Conservation (phyloP, 2,888 invertebrate genomes). For the Coelopa pilipes region DNA sequence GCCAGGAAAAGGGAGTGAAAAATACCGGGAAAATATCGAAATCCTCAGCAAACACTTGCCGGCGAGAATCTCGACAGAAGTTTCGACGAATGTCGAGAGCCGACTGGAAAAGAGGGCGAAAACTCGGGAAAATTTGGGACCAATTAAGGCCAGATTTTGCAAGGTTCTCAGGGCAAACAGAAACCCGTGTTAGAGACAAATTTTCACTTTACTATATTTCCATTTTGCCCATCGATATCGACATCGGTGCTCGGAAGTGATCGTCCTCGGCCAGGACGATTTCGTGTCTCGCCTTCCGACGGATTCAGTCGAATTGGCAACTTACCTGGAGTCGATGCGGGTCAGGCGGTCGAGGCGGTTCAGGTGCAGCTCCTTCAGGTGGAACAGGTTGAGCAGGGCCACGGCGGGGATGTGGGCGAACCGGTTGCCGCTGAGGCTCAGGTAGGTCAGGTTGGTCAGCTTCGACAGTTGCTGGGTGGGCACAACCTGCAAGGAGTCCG, state of each 20-base stretch:
- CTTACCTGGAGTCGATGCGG: conserved; percentile 75
- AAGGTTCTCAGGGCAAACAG: too few species aligned
- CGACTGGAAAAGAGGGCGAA: too few species aligned
- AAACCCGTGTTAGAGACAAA: not conserved
- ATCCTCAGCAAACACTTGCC: not conserved
- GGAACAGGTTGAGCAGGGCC: conserved; percentile 86
- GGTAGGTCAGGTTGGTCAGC: conserved; percentile 78
- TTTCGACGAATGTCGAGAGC: too few species aligned
- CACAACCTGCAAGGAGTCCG: conserved; percentile 67
- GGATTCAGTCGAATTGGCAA: not conserved
- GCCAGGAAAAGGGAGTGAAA: not conserved
- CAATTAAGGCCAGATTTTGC: too few species aligned
- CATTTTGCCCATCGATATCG: not conserved
- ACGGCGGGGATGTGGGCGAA: conserved; percentile 78
- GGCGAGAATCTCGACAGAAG: not conserved
- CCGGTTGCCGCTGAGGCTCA: conserved; percentile 83
- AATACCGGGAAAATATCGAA: conserved; percentile 15
- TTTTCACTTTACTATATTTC: not conserved
- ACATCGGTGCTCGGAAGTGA: not conserved
- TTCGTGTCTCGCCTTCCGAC: not conserved
- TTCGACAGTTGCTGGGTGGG: conserved; percentile 82
- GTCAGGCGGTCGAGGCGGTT: conserved; percentile 75
- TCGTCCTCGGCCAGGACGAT: not conserved
- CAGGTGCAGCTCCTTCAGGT: conserved; percentile 79
- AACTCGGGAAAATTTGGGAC: too few species aligned